These are phyloP conservation scores for Tragelaphus imberbis DNA, from an alignment of 2,113 vertebrate genomes.

Conservation along the genomic window DNA sequence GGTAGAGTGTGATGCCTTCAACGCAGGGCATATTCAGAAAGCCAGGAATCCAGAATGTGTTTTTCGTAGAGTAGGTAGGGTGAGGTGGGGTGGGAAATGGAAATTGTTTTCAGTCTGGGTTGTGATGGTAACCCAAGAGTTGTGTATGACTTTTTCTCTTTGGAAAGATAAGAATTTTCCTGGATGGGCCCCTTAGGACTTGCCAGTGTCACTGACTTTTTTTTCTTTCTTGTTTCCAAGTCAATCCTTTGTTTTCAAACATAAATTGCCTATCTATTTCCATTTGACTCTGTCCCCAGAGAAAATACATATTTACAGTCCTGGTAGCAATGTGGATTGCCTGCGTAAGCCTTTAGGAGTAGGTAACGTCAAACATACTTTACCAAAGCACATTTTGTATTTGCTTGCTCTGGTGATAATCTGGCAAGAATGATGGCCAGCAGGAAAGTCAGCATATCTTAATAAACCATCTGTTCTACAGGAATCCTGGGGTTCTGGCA, in stretches of 20 bases:
- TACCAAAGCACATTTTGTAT: not conserved
- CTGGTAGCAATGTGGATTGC: not conserved
- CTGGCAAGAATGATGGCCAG: not conserved
- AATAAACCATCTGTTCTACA: conserved; percentile 16
- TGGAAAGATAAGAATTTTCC: not conserved
- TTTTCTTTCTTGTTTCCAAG: not conserved
- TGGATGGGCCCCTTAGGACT: not conserved
- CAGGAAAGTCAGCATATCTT: conserved; percentile 13
- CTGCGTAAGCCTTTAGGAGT: not conserved
- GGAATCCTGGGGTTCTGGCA: not conserved
- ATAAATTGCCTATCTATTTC: conserved; percentile 9
- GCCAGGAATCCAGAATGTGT: not conserved
- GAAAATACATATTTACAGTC: conserved; percentile 37
- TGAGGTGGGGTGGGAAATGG: not conserved
- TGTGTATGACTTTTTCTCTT: not conserved
- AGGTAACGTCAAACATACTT: conserved; percentile 17
- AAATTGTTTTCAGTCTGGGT: not conserved
- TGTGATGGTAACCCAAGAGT: not conserved
- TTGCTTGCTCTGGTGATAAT: conserved; percentile 44
- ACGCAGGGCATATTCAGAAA: not conserved
- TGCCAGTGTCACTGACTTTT: not conserved
- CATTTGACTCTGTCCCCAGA: conserved; percentile 12
- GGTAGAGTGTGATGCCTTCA: not conserved
- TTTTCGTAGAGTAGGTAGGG: not conserved
- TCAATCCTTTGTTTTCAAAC: conserved; percentile 15